A percentile compares a stretch with the other conserved stretches of the same genome.
These are phyloP conservation scores for Lampropteryx suffumata DNA, from an alignment of 2,888 invertebrate genomes.

Conservation along the genomic window DNA sequence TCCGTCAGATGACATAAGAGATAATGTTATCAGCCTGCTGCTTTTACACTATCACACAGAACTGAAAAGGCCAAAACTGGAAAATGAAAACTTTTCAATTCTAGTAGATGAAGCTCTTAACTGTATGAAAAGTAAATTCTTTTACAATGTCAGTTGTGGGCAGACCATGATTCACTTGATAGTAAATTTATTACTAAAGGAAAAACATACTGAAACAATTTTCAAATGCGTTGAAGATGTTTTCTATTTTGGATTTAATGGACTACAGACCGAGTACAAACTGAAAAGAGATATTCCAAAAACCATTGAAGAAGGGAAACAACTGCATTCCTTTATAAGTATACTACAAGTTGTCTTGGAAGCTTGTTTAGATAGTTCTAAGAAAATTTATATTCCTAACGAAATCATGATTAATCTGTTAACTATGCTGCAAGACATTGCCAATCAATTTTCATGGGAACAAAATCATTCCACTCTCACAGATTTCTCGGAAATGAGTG, in stretches of 20 bases:
- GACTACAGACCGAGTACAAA: slow-evolving; percentile 49
- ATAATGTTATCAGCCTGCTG: slow-evolving; percentile 76
- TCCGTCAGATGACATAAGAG: slow-evolving; percentile 85
- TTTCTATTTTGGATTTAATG: slow-evolving; percentile 58
- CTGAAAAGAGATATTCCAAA: slow-evolving; percentile 68
- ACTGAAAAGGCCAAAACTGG: slow-evolving; percentile 43
- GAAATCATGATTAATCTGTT: slow-evolving; percentile 46
- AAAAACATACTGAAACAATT: slow-evolving; percentile 38
- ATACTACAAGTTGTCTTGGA: slow-evolving; percentile 60
- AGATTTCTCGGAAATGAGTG: slow-evolving; percentile 90
- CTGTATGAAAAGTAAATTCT: slow-evolving; percentile 82
- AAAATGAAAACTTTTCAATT: slow-evolving; percentile 39
- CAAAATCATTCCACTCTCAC: slow-evolving; percentile 71
- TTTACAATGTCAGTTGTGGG: slow-evolving; percentile 84
- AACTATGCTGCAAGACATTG: slow-evolving; percentile 53
- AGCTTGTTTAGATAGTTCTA: slow-evolving; percentile 45
- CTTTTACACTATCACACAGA: slow-evolving; percentile 69
- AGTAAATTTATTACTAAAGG: slow-evolving; percentile 55
- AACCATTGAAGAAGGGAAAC: slow-evolving; percentile 75
- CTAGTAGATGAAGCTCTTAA: slow-evolving; percentile 65
- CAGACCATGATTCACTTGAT: slow-evolving; percentile 80
- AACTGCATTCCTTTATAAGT: slow-evolving; percentile 75
- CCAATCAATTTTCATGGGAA: slow-evolving; percentile 68
- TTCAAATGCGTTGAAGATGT: slow-evolving; percentile 57
- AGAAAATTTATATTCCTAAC: slow-evolving; percentile 44